Percentiles rank a stretch among this genome's conserved stretches.
phyloP scores from a whole-genome alignment of 2,113 vertebrate species.

The Aphyosemion australe region DNA sequence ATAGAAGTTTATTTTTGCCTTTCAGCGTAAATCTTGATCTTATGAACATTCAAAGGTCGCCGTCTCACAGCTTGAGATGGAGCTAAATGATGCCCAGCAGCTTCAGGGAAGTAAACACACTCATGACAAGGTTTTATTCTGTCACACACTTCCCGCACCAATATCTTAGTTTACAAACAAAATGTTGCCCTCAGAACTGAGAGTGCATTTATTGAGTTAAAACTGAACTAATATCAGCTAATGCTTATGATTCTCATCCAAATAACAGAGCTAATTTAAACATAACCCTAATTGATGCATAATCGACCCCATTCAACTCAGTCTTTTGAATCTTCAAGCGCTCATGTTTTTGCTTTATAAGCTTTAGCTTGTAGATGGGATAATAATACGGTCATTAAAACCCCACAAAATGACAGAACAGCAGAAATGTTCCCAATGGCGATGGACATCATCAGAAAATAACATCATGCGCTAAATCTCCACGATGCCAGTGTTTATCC shows the following conservation, averaged over 20 bases:
- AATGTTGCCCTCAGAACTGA: too few relatives aligned
- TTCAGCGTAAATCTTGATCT: too few relatives aligned
- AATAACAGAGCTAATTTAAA: too few relatives aligned
- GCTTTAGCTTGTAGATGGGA: neutral
- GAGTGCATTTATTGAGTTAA: neutral
- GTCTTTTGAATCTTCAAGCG: neutral
- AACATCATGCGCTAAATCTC: neutral
- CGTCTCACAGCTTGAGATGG: constrained; percentile 57
- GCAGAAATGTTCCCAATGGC: neutral
- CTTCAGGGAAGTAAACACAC: constrained; percentile 45
- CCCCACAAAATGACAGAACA: neutral
- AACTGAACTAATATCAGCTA: neutral
- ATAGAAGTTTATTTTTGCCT: too few relatives aligned
- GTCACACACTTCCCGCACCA: neutral
- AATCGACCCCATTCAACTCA: neutral
- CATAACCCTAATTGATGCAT: neutral
- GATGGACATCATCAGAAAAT: neutral
- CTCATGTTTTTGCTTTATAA: neutral
- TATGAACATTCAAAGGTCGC: constrained; percentile 32
- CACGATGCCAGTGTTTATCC: too few relatives aligned
- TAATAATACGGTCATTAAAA: neutral
- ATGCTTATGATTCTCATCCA: too few relatives aligned
- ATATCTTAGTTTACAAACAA: neutral
- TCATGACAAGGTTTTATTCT: constrained; percentile 39
- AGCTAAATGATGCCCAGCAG: constrained; percentile 57